Evolutionary conservation across 2,797 vertebrate species (phyloP).

Genomic region (Petrocephalus schoutedeni): DNA sequence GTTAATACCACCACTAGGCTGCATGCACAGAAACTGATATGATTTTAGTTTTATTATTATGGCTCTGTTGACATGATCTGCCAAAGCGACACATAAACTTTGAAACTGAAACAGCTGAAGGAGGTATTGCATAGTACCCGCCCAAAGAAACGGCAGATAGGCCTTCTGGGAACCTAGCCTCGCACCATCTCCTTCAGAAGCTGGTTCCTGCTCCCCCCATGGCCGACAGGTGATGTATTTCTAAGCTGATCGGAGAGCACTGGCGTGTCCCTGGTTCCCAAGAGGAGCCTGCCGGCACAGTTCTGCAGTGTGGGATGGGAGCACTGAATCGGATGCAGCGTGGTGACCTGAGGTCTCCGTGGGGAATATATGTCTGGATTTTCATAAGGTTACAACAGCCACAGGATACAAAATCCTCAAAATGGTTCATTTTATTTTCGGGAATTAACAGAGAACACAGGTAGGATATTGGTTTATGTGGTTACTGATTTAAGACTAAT

Average conservation of each 20-base stretch:
- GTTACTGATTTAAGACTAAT: neutral
- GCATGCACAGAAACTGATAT: neutral
- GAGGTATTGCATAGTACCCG: neutral
- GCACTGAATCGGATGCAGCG: neutral
- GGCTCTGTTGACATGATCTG: neutral
- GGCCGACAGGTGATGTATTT: neutral
- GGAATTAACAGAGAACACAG: neutral
- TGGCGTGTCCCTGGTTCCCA: neutral
- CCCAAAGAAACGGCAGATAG: neutral
- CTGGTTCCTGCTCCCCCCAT: neutral
- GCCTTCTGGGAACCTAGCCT: neutral
- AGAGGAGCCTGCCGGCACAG: neutral
- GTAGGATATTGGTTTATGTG: neutral
- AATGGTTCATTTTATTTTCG: neutral
- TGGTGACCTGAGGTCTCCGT: neutral
- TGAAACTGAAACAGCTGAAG: neutral
- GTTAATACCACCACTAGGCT: neutral
- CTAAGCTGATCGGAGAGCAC: neutral
- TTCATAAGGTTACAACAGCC: neutral
- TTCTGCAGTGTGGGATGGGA: neutral
- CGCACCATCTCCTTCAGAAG: neutral
- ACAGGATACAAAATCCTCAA: neutral
- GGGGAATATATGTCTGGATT: neutral
- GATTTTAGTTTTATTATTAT: neutral
- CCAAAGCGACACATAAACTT: neutral